Evolutionary conservation across 2,113 vertebrate species (phyloP).

Genomic region (Nothoprocta pentlandii): DNA sequence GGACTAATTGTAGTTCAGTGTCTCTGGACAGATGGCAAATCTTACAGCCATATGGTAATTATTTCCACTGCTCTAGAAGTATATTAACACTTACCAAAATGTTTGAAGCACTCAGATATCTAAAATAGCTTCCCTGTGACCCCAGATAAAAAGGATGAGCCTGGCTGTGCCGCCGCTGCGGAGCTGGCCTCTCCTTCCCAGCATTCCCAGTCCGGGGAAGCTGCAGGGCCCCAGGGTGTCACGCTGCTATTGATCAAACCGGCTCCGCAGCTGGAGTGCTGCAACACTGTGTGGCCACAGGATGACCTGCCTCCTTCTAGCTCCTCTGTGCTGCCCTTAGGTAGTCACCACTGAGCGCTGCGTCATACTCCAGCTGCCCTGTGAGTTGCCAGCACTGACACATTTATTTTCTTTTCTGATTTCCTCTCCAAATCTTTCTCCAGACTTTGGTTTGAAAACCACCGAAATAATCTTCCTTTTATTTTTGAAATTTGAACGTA

Average conservation of each 20-base stretch:
- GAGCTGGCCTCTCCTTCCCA: neutral
- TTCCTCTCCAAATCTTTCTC: neutral
- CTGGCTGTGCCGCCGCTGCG: accelerated
- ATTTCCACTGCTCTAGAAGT: constrained; percentile 58
- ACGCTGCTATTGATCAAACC: neutral
- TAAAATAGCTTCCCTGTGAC: neutral
- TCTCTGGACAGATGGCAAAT: constrained; percentile 67
- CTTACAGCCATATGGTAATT: constrained; percentile 67
- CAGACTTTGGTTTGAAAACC: neutral
- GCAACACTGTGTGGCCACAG: neutral
- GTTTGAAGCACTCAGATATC: constrained; percentile 45
- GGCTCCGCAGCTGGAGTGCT: neutral
- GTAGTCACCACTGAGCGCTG: neutral
- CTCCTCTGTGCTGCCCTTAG: neutral
- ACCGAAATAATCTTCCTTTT: neutral
- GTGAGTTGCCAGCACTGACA: neutral
- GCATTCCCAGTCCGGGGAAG: neutral
- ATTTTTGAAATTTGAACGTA: neutral
- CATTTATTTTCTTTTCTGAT: accelerated
- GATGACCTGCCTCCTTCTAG: neutral
- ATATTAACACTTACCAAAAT: constrained; percentile 64
- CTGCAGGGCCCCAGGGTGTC: neutral
- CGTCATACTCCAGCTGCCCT: neutral
- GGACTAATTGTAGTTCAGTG: constrained; percentile 51
- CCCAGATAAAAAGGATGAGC: neutral